A percentile compares a stretch with the other conserved stretches of the same genome.
Conservation (phyloP, 2,888 invertebrate species). For the Machimus atricapillus region DNA sequence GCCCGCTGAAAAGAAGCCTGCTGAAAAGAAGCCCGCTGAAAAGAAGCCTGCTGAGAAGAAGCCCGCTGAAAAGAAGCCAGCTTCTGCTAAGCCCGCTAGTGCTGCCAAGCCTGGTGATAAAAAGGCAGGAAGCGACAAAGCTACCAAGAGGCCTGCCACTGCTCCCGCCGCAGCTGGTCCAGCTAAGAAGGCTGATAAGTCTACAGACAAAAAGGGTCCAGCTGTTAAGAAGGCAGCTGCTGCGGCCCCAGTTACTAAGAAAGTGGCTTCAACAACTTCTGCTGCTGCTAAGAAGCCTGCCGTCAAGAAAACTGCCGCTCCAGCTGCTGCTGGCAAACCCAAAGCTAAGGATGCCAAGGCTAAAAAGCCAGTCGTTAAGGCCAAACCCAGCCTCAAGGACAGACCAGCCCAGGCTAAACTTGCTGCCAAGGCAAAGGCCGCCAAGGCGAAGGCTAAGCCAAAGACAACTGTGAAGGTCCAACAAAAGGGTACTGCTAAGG, state of each 20-base stretch:
- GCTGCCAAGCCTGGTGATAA: slow-evolving; percentile 56
- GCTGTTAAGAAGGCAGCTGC: slow-evolving; percentile 61
- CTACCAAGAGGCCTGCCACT: neutral
- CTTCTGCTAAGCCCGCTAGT: slow-evolving; percentile 52
- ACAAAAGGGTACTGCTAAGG: slow-evolving; percentile 66
- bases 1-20: slow-evolving; percentile 50
- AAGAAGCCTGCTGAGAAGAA: slow-evolving; percentile 52
- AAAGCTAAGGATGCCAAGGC: slow-evolving; percentile 59
- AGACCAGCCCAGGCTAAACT: slow-evolving; percentile 61
- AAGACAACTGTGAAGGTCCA: slow-evolving; percentile 50
- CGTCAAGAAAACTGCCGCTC: neutral
- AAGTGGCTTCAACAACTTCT: slow-evolving; percentile 52
- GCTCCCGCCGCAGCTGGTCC: slow-evolving; percentile 16
- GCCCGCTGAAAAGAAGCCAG: slow-evolving; percentile 54
- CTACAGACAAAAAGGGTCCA: slow-evolving; percentile 51
- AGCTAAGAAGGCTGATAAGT: slow-evolving; percentile 53
- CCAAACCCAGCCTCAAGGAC: slow-evolving; percentile 52
- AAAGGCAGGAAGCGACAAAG: slow-evolving; percentile 53
- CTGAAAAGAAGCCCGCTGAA: slow-evolving; percentile 53
- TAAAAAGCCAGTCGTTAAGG: slow-evolving; percentile 55
- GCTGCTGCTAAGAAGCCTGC: slow-evolving; percentile 56
- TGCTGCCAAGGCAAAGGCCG: slow-evolving; percentile 62
- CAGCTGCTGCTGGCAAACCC: slow-evolving; percentile 55
- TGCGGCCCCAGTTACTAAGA: slow-evolving; percentile 51
- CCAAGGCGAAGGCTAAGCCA: slow-evolving; percentile 63